These are phyloP conservation scores for Oreochromis spilurus DNA, from an alignment of 2,113 vertebrate genomes.

Conservation along the genomic window DNA sequence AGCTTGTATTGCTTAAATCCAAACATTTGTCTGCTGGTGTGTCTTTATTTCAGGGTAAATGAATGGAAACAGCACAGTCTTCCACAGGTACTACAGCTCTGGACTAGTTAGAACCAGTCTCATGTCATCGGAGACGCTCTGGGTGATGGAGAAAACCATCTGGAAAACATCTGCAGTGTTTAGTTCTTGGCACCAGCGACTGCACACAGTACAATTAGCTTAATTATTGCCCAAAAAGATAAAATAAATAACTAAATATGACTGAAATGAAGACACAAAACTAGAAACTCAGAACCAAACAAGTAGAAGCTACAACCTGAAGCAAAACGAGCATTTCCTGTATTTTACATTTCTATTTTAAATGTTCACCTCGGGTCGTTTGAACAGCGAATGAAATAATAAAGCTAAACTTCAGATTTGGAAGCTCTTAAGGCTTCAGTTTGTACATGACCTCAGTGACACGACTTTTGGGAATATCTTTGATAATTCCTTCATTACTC, in stretches of 20 bases:
- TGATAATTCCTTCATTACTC: accelerated
- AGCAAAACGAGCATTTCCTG: not conserved
- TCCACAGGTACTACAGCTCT: not conserved
- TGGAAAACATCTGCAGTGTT: not conserved
- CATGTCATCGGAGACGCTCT: not conserved
- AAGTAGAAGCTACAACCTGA: not conserved
- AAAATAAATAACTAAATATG: not conserved
- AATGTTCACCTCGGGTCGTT: not conserved
- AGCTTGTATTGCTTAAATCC: not conserved
- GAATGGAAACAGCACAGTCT: not conserved
- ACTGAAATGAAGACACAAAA: not conserved
- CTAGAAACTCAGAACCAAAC: not conserved
- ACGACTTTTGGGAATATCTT: not conserved
- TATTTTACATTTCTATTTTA: not conserved
- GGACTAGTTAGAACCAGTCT: not conserved
- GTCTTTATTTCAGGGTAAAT: not conserved
- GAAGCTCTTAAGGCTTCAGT: not conserved
- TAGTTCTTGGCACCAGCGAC: not conserved
- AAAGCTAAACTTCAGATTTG: not conserved
- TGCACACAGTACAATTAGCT: not conserved
- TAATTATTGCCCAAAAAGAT: not conserved
- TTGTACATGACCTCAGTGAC: not conserved
- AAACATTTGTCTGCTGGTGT: not conserved
- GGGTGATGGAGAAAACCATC: not conserved
- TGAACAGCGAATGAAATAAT: not conserved